Evolutionary conservation across 1,140 invertebrate genomes (phyloP), one percentile per base, ranked within the genome.

Genomic region (Drosophila orosa): DNA sequence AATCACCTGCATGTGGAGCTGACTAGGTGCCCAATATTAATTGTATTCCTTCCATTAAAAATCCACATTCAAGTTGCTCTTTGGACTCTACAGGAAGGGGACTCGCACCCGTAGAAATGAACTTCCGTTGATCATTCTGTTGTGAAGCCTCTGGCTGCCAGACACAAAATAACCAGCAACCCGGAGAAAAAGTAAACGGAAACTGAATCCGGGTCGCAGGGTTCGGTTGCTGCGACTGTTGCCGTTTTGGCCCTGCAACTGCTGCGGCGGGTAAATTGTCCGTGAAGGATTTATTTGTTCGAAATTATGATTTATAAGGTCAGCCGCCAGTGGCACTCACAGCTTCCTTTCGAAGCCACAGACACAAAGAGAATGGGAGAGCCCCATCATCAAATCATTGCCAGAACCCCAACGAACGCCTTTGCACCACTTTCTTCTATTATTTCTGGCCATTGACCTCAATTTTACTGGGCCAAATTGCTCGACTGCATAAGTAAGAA

Each of bases 231-330:
- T 54, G 47, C 74, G 47, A 59, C 66, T 87, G 83, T 87, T 86
- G 83, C 83, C 81, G 47, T 79, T 86, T 79, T 78, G 79, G 55
- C 65, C 74, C 54, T 47, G 56, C 54, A 60, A 33, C 45, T 63
- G 71, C 52, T 69, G 60, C 62, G 56, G 47, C 72, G 68, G 84
- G 82, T 89, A 74, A 87, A 87, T 87, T 87, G 84, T 80, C 84
- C 83, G 80, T 89, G 68, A 87, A 87, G 84, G 83, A 87, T 87
- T 87, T 87, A 87, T 87, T 89, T 89, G 79, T 81, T 84, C 63
- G 76, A 80, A 83, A 87, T 87, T 89, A 87, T 87, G 83, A 87
- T 87, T 87, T 87, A 89, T 87, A 87, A 89, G 83, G 59, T 71
- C 63, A 80, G 63, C 73, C 75, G 83, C 75, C 83, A 78, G 35